Conservation (phyloP, 2,797 vertebrate genomes). For the Syngnathus rostellatus region DNA sequence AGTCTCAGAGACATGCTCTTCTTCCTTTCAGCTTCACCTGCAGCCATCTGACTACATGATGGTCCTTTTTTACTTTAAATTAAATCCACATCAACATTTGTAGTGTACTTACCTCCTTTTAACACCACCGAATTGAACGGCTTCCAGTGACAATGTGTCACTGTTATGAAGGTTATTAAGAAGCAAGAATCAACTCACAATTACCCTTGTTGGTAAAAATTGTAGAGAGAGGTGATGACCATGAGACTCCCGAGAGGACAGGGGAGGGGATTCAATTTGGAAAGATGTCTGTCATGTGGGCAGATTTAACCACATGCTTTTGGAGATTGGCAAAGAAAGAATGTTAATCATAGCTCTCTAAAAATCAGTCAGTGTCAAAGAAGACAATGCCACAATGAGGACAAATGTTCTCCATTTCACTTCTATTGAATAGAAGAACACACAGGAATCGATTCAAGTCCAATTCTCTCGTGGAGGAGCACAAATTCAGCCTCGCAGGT, state of each 20-base stretch:
- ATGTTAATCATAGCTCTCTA: constrained; percentile 58
- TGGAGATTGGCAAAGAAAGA: constrained; percentile 54
- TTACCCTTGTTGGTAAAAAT: constrained; percentile 54
- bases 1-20: no score
- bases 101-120: no score
- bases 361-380: constrained; percentile 58
- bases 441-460: neutral
- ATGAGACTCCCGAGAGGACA: constrained; percentile 44
- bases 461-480: neutral
- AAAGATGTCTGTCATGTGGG: constrained; percentile 59
- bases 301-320: constrained; percentile 61
- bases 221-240: constrained; percentile 60
- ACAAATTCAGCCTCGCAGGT: neutral
- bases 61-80: no score
- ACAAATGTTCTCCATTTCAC: neutral
- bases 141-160: no score
- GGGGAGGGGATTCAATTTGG: constrained; percentile 64
- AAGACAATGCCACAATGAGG: constrained; percentile 40
- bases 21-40: no score
- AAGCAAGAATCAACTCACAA: constrained; percentile 18
- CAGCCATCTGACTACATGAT: no score
- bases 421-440: neutral
- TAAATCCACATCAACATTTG: no score
- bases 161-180: no score
- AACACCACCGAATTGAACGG: no score